These are phyloP conservation scores for Campoletis sonorensis DNA, from an alignment of 1,140 invertebrate genomes.

Conservation along the genomic window DNA sequence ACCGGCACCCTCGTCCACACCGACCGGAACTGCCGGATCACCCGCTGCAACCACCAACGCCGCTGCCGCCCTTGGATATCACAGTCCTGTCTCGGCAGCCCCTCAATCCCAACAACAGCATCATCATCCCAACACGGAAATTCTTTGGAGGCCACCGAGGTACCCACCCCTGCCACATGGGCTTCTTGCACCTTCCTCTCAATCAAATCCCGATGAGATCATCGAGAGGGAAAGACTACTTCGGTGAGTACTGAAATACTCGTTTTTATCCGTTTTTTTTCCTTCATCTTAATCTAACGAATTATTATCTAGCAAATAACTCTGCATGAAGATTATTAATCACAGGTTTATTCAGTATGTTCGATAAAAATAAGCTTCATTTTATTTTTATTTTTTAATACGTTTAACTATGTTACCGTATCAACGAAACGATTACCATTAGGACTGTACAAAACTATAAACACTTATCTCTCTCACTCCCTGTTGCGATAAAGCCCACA, in stretches of 20 bases:
- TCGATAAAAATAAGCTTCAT: too few species aligned
- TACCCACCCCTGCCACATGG: slow-evolving; percentile 65
- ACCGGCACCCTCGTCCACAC: slow-evolving; percentile 47
- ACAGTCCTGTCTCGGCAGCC: slow-evolving; percentile 49
- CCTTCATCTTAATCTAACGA: too few species aligned
- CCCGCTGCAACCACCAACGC: slow-evolving; percentile 52
- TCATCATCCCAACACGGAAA: slow-evolving; percentile 68
- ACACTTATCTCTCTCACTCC: not conserved
- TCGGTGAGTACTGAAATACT: slow-evolving; percentile 63
- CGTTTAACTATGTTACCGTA: too few species aligned
- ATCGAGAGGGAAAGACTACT: slow-evolving; percentile 73
- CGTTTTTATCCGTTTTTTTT: not conserved
- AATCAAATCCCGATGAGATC: slow-evolving; percentile 68
- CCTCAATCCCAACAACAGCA: slow-evolving; percentile 48
- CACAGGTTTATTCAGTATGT: too few species aligned
- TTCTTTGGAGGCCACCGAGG: slow-evolving; percentile 72
- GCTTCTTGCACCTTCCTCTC: slow-evolving; percentile 59
- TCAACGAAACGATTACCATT: too few species aligned
- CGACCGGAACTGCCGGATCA: slow-evolving; percentile 2
- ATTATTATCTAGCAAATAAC: too few species aligned
- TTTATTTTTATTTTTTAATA: not conserved
- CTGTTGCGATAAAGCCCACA: not conserved
- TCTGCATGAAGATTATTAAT: too few species aligned
- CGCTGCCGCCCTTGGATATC: slow-evolving; percentile 61
- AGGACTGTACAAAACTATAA: not conserved